Evolutionary conservation across 2,113 vertebrate species (phyloP).

Genomic region (Tetrax tetrax): DNA sequence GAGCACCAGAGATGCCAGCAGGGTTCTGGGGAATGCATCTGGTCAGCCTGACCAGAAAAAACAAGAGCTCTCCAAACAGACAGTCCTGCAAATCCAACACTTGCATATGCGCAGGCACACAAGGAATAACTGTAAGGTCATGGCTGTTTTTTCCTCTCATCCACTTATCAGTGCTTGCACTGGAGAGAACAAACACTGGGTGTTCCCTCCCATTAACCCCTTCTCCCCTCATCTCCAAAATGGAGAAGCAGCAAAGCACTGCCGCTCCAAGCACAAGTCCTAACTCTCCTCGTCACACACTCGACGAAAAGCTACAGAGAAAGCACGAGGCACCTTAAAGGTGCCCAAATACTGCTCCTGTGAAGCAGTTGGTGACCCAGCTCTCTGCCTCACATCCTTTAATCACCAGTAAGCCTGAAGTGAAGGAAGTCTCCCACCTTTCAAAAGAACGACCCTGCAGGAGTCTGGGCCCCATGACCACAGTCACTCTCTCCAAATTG

Average conservation of each 20-base stretch:
- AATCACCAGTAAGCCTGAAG: neutral
- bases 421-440: neutral
- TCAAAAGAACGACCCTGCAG: neutral
- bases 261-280: neutral
- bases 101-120: neutral
- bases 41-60: neutral
- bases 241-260: neutral
- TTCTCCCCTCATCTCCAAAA: neutral
- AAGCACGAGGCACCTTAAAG: neutral
- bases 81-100: neutral
- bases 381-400: neutral
- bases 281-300: neutral
- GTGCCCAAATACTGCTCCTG: neutral
- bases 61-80: neutral
- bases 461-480: neutral
- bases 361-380: neutral
- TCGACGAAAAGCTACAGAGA: neutral
- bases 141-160: constrained; percentile 36
- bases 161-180: constrained; percentile 36
- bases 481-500: neutral
- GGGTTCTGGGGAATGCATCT: neutral
- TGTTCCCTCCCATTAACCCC: constrained; percentile 31
- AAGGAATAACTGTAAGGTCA: constrained; percentile 46
- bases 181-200: constrained; percentile 42
- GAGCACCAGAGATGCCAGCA: neutral